Evolutionary conservation across 2,888 invertebrate genomes (phyloP), one percentile per base, ranked within the genome.

Genomic region (Agrotis puta): DNA sequence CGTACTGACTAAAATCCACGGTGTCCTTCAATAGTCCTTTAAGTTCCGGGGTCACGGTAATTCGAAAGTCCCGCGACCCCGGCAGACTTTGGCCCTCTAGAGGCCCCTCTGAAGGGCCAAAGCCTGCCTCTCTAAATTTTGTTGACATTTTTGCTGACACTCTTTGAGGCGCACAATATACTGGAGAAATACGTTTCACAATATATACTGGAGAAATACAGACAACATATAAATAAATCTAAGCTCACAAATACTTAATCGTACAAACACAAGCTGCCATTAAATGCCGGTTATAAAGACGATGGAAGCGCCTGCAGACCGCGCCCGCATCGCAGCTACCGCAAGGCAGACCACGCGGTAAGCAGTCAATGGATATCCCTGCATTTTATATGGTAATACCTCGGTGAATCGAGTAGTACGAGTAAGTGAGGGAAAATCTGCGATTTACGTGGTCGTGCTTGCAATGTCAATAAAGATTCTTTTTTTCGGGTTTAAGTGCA

Each of bases 221-320:
- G 45, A 24, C 48, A 24, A 68, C 39, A 66, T n/a, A 62, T n/a
- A 4, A 56, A 56, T 48, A 54, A 62, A 75, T 66, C 56, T 47
- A 64, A 69, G 33, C 47, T 51, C 45, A 22, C 54, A 11, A 74
- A 56, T 74, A 74, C 71, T 70, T 68, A 71, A 72, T 81, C 50
- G 70, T 56, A 66, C 48, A 71, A 64, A 75, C 56, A 64, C 45
- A 47, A 74, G 63, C 69, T 71, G 2, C 64, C 57, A 67, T 79
- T 70, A 82, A 79, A 70, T 70, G 54, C 54, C 70, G 75, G 79
- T 59, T 56, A 63, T 72, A 82, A 80, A 83, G 79, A 82, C 65
- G 68, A 48, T 39, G 61, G 68, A 45, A 70, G 62, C 65, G 43
- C 64, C 66, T 65, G 58, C 74, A 79, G 64, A 76, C 76, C 74